Evolutionary conservation across 2,113 vertebrate genomes (phyloP), one percentile per base, ranked within the genome.

Genomic region (Coryphaenoides rupestris): DNA sequence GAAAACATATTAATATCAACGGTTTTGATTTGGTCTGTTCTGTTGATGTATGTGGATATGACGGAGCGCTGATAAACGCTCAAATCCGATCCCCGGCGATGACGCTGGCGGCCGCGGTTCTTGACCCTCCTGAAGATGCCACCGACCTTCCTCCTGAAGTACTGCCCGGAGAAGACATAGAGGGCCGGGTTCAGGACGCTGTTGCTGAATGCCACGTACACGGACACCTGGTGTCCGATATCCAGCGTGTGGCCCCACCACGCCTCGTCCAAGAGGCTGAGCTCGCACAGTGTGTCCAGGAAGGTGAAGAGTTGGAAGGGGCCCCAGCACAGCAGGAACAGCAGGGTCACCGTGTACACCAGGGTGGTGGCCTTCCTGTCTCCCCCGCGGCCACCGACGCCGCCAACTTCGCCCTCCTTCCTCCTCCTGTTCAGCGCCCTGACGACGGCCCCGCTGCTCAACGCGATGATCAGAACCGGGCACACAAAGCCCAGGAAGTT

Each of bases 131-230:
- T 64, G 79, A 81, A 95, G 76, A 98, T 91, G 75, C 92, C 90
- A 2, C 54, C 68, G 3, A 91, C 88, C 70, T 96, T 99, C 83
- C 85, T 94, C 68, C 88, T 90, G 84, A 98, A 98, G 70, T 93
- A 92, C 74, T 93, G 93, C 13, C 96, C 95, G 0, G 95, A 92
- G 10, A 95, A 89, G 21, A 96, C 93, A 0, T 98, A 99, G 3
- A 98, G 75, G 65, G 96, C 19, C 0, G 96, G 96, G 77, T 99
- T 99, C 26, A 99, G 79, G 67, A 89, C 91, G 80, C 95, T 96
- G 89, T 98, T 99, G 75, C 94, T 91, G 21, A 92, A 95, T 10
- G 87, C 91, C 17, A 93, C 62, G 55, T 91, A 96, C 0, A 54
- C 65, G 6, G 90, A 83, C 50, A 97, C 28, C 69, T 98, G 92